Evolutionary conservation across 2,888 invertebrate species (phyloP).

Genomic region (Brachyptera putata): DNA sequence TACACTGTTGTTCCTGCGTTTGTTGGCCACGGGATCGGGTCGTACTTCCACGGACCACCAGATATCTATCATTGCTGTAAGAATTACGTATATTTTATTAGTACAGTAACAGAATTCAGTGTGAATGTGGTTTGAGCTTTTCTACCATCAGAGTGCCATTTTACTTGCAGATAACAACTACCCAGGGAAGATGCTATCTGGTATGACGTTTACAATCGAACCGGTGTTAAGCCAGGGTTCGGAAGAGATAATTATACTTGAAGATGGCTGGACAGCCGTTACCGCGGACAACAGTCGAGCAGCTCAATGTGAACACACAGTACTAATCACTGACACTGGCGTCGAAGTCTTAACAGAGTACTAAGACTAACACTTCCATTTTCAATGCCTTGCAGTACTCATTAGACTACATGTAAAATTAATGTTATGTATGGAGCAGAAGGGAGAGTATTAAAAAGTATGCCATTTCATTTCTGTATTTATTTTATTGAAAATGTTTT

Average conservation of each 20-base stretch:
- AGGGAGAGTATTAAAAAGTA: neutral
- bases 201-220: slow-evolving; percentile 96
- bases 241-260: slow-evolving; percentile 61
- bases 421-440: too few species aligned
- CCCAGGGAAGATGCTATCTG: slow-evolving; percentile 69
- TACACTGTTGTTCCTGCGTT: slow-evolving; percentile 73
- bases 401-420: too few species aligned
- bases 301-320: slow-evolving; percentile 90
- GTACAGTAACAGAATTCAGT: too few species aligned
- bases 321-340: slow-evolving; percentile 75
- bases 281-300: slow-evolving; percentile 76
- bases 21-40: slow-evolving; percentile 89
- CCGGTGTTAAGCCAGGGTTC: slow-evolving; percentile 78
- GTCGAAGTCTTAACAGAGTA: slow-evolving; percentile 68
- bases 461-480: neutral
- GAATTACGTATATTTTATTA: too few species aligned
- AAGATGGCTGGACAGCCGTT: slow-evolving; percentile 91
- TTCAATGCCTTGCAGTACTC: neutral
- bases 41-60: slow-evolving; percentile 89
- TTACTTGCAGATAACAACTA: slow-evolving; percentile 59
- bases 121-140: too few species aligned
- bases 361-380: neutral
- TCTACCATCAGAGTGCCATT: too few species aligned
- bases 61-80: slow-evolving; percentile 81
- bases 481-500: slow-evolving; percentile 1